Percentiles rank a stretch among this genome's conserved stretches.
These are phyloP conservation scores for Smittia aterrima DNA, from an alignment of 2,888 invertebrate genomes.

Conservation along the genomic window DNA sequence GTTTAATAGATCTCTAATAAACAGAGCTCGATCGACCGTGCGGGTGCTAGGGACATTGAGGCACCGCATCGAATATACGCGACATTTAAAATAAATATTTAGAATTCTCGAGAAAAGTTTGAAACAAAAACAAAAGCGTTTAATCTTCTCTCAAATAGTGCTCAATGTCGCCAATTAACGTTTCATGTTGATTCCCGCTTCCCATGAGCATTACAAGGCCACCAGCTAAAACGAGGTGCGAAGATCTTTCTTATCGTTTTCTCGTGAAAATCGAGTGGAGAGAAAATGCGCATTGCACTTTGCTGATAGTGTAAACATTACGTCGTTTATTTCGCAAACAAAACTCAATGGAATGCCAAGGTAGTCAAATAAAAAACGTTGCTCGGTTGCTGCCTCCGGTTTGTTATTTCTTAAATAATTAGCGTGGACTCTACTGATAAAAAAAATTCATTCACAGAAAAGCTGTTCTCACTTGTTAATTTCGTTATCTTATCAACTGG, in stretches of 20 bases:
- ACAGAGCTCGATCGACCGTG: not conserved
- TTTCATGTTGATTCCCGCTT: slow-evolving; percentile 1
- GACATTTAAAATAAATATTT: slow-evolving; percentile 13
- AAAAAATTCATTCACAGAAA: not conserved
- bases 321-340: not conserved
- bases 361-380: slow-evolving; percentile 1
- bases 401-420: not conserved
- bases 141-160: not conserved
- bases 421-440: not conserved
- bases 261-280: not conserved
- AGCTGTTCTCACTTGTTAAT: not conserved
- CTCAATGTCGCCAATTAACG: slow-evolving; percentile 21
- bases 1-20: slow-evolving; percentile 10
- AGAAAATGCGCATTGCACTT: slow-evolving; percentile 6
- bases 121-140: not conserved
- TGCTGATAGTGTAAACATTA: not conserved
- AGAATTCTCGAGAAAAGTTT: not conserved
- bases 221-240: not conserved
- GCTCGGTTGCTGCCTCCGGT: not conserved
- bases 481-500: not conserved
- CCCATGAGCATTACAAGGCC: not conserved
- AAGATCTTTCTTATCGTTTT: not conserved
- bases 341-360: slow-evolving; percentile 12
- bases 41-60: not conserved
- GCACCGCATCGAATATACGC: not conserved